phyloP scores from a whole-genome alignment of 2,113 vertebrate genomes.

The Scopus umbretta region DNA sequence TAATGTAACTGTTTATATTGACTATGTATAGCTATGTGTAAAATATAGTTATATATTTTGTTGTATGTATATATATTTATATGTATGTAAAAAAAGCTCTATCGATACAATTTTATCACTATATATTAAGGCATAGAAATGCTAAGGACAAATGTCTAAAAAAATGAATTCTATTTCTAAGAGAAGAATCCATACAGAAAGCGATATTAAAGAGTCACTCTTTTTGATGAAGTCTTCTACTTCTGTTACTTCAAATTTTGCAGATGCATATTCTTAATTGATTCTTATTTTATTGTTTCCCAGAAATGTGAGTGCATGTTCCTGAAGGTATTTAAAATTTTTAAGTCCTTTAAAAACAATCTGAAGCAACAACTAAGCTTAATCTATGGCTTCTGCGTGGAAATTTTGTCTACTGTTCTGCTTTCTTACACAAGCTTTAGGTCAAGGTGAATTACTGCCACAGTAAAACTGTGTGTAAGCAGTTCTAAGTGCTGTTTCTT shows the following conservation, averaged over 20 bases:
- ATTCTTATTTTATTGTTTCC: background rate
- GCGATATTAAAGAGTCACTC: background rate
- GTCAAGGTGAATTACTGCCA: slow-evolving; percentile 13
- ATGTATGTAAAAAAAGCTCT: background rate
- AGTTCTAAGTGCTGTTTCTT: background rate
- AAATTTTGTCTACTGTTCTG: background rate
- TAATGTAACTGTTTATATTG: slow-evolving; percentile 48
- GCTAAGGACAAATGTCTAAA: background rate
- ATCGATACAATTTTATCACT: background rate
- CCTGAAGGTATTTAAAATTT: background rate
- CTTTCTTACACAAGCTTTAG: background rate
- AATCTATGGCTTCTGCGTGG: background rate
- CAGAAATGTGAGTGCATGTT: background rate
- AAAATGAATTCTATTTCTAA: background rate
- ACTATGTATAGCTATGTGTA: background rate
- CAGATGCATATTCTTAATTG: background rate
- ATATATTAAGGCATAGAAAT: background rate
- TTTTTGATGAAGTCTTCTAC: background rate
- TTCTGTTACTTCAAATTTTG: background rate
- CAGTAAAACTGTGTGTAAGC: background rate
- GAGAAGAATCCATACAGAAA: background rate
- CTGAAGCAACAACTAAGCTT: background rate
- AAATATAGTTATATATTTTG: background rate
- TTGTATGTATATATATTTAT: background rate
- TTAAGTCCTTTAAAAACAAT: background rate